Base-by-base conservation (phyloP, 1,140 invertebrate genomes). In the Epicauta chinensis region DNA sequence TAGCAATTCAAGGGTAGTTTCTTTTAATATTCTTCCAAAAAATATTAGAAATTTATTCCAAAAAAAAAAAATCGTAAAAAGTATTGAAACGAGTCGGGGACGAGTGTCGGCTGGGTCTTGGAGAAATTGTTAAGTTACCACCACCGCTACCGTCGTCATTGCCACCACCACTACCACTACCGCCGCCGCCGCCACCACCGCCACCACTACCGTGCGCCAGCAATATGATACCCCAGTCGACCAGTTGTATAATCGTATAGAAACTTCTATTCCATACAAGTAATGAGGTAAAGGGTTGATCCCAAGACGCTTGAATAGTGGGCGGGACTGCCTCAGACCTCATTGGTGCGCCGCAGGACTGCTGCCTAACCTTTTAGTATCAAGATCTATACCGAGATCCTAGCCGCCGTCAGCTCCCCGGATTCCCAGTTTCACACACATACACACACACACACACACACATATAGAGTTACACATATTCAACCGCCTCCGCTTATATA, bases 221-320 rank as follows among this genome's bases (percentile, higher is more conserved):
- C 7, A 46, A 45, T 43, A 51, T 43, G 54, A 54, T 58, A 57
- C 58, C 59, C 41, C 53, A 60, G 57, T 37, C 37, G 52, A 31
- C 53, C 59, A 54, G 54, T 43, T 48, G 40, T 46, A 56, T 55
- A 37, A 5, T 55, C 51, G 44, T 51, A 42, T n/a, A 45, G 40
- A 9, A 14, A 36, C 37, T 23, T 23, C 23, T 23, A 23, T 23
- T 23, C 23, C 7, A 45, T 32, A 40, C 44, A 42, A 44, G 55
- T 53, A 52, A 59, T 53, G 54, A 56, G 53, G 53, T 52, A 66
- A 59, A 61, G 62, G 62, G 62, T 66, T 64, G 53, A 63, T 58
- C 56, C 53, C 60, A 65, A 67, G 65, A 67, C 66, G 63, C 60
- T 60, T 60, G 61, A 67, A 67, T 68, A 65, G 66, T 66, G 60